Evolutionary conservation across 2,113 vertebrate genomes (phyloP).

Genomic region (Chionomys nivalis): DNA sequence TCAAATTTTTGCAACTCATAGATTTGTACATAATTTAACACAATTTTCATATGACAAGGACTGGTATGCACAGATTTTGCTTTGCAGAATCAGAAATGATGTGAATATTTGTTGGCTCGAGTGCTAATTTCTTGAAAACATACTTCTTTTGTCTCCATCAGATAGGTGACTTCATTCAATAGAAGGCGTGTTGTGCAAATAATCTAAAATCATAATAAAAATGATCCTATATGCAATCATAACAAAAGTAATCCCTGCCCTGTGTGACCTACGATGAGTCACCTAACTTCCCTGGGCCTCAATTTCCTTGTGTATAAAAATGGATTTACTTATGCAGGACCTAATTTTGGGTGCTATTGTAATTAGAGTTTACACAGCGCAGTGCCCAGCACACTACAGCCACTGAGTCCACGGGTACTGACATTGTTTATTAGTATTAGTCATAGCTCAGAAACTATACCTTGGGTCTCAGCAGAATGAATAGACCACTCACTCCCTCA

Average conservation of each 20-base stretch:
- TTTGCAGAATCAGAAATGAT: neutral
- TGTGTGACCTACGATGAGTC: neutral
- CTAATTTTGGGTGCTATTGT: neutral
- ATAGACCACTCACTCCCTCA: neutral
- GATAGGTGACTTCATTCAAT: neutral
- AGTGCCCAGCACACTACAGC: neutral
- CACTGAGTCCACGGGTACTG: no score
- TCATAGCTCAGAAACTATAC: neutral
- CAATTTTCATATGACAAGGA: neutral
- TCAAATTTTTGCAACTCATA: neutral
- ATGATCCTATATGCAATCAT: neutral
- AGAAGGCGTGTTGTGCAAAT: neutral
- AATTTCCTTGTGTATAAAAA: neutral
- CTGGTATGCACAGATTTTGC: neutral
- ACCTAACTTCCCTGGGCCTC: neutral
- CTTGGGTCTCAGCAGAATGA: neutral
- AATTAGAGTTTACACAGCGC: neutral
- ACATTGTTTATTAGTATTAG: no score
- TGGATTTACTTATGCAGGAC: neutral
- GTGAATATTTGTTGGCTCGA: neutral
- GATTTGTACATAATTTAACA: neutral
- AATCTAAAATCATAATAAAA: neutral
- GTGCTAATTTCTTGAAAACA: constrained; percentile 1
- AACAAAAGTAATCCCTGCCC: neutral
- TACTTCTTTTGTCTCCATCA: neutral